A percentile compares a stretch with the other conserved stretches of the same genome.
Evolutionary conservation across 2,113 vertebrate genomes (phyloP).

Genomic region (Zeus faber): DNA sequence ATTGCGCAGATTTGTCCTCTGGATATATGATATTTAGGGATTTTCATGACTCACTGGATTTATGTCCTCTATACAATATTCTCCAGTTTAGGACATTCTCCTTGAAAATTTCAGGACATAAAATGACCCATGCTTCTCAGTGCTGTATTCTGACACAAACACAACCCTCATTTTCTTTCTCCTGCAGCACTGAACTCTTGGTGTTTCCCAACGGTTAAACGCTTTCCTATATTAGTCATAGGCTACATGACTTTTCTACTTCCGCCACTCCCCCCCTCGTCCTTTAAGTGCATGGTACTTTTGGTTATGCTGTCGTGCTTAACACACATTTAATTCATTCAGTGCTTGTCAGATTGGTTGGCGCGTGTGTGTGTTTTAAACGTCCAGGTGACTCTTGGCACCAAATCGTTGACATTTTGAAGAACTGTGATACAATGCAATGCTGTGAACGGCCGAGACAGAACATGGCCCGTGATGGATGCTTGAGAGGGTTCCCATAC

Average conservation of each 20-base stretch:
- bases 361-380: not conserved
- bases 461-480: conserved; percentile 10
- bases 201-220: not conserved
- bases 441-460: conserved; percentile 15
- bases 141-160: conserved; percentile 13
- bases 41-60: too few relatives aligned
- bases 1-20: too few relatives aligned
- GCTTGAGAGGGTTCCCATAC: conserved; percentile 17
- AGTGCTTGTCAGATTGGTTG: not conserved
- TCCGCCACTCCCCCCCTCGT: too few relatives aligned
- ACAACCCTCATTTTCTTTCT: conserved; percentile 7
- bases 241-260: conserved; percentile 11
- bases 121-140: too few relatives aligned
- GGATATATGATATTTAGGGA: too few relatives aligned
- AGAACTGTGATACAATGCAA: not conserved
- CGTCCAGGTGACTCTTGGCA: not conserved
- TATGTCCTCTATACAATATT: too few relatives aligned
- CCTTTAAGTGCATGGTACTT: not conserved
- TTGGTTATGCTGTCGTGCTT: too few relatives aligned
- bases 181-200: not conserved
- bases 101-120: too few relatives aligned
- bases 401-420: too few relatives aligned
- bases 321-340: conserved; percentile 1
- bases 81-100: too few relatives aligned
- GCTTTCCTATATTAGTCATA: conserved; percentile 13